A percentile compares a stretch with the other conserved stretches of the same genome.
These are phyloP conservation scores for Germaria angustata DNA, from an alignment of 2,888 invertebrate species.

Conservation along the genomic window DNA sequence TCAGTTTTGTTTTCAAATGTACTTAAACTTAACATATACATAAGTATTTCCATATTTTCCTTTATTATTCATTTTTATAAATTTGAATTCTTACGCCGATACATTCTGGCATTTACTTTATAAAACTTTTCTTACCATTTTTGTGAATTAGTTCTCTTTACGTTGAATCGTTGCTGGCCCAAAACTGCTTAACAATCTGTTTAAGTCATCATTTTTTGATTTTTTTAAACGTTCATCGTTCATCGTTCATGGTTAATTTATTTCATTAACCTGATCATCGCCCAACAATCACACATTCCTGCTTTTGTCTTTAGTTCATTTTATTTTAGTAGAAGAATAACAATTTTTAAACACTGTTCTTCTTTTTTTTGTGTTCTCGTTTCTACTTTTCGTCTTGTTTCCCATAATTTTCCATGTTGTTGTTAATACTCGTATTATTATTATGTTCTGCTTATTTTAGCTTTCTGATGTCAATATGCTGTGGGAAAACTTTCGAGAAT, in stretches of 20 bases:
- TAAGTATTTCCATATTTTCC: too few relatives aligned
- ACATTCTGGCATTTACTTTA: background rate
- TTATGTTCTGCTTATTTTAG: constrained; percentile 9
- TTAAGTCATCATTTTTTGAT: background rate
- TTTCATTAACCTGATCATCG: background rate
- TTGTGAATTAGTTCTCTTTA: background rate
- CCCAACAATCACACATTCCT: background rate
- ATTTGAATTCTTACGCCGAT: too few relatives aligned
- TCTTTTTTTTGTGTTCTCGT: background rate
- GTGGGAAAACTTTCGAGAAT: constrained; percentile 33
- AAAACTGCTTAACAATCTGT: background rate
- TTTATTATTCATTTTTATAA: too few relatives aligned
- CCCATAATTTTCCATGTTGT: constrained; percentile 19
- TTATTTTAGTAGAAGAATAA: background rate
- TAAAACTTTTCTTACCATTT: background rate
- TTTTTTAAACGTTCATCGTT: too few relatives aligned
- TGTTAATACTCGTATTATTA: constrained; percentile 9
- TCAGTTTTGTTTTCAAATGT: too few relatives aligned
- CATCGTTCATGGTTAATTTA: background rate
- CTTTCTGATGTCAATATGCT: constrained; percentile 50
- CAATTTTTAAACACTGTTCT: background rate
- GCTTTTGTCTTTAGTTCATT: background rate
- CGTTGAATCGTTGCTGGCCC: background rate
- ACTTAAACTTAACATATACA: too few relatives aligned
- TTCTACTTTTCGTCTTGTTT: constrained; percentile 8